Base-by-base conservation (phyloP, 2,113 vertebrate species). In the Jacana jacana region DNA sequence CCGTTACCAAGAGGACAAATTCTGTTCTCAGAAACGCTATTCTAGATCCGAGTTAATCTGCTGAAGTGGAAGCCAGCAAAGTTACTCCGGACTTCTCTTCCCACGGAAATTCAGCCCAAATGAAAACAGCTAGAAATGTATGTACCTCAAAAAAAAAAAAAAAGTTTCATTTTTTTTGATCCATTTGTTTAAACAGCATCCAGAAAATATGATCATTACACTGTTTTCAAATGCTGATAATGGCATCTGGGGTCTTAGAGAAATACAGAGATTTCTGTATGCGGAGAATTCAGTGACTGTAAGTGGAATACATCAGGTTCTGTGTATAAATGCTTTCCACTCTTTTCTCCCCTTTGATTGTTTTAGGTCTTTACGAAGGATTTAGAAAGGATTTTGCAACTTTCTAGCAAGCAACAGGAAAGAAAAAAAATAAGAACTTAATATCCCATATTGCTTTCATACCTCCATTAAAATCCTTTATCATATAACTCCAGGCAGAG, bases 351-450 rank as follows among this genome's bases (percentile, higher is more conserved):
- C 2, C 1, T 89, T 90, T 94, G 51, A 28, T 77, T 89, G 25
- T 44, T 95, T 72, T 86, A 86, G 48, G 68, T 48, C 55, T 90
- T 92, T 81, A 70, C 54, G 78, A 90, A 81, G n/a, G 58, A 64
- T 95, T 91, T 95, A 66, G 92, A 66, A 92, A 91, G 39, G 35
- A 89, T 86, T 97, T 91, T 89, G 31, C 40, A 88, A 91, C n/a
- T 92, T 95, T 89, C 48, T 68, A 95, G 22, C 7, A 71, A 95
- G 64, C 30, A 93, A 64, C 4, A 75, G 33, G 27, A 91, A 66
- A 61, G 5, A 27, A 83, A 71, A 83, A 42, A 19, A 46, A 46
- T 66, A 48, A 39, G 0, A 4, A 52, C 13, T 73, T 78, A 77
- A 60, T 86, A 24, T 64, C 71, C 75, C 44, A 27, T 68, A 60